A percentile compares a stretch with the other conserved stretches of the same genome.
phyloP scores from a whole-genome alignment of 1,140 invertebrate genomes.

The Gyrodactylus salaris region DNA sequence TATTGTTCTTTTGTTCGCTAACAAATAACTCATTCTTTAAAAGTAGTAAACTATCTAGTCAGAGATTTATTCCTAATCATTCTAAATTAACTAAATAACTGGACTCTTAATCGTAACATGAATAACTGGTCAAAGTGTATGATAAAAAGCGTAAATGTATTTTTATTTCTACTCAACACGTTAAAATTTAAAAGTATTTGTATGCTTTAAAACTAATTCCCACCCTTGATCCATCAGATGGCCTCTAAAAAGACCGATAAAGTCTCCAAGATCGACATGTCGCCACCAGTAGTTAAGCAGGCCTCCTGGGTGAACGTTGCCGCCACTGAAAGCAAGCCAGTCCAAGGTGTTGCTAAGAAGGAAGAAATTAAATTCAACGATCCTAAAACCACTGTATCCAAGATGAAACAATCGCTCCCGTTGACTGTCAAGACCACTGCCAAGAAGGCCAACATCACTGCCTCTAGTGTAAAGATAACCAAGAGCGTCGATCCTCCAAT shows the following conservation, averaged over 20 bases:
- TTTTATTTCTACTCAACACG: too few species aligned
- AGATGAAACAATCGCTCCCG: not conserved
- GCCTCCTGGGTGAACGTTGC: not conserved
- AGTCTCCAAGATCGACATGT: not conserved
- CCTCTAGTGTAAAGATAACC: not conserved
- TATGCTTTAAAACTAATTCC: not conserved
- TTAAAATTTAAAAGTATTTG: too few species aligned
- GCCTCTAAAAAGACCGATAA: not conserved
- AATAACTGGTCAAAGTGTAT: too few species aligned
- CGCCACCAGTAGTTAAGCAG: not conserved
- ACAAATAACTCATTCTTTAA: too few species aligned
- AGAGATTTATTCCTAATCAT: too few species aligned
- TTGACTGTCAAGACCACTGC: not conserved
- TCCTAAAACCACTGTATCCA: not conserved
- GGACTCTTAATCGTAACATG: too few species aligned
- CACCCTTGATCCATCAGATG: not conserved
- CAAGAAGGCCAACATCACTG: not conserved
- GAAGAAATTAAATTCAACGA: not conserved
- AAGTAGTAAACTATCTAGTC: too few species aligned
- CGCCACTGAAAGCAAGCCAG: not conserved
- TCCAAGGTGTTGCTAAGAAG: too few species aligned
- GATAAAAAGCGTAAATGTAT: too few species aligned
- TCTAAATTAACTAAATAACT: too few species aligned
- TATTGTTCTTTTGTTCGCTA: too few species aligned
- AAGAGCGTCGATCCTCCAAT: not conserved